Percentiles rank a stretch among this genome's conserved stretches.
Conservation (phyloP, 2,888 invertebrate species). For the Leptinotarsa peninsularis region DNA sequence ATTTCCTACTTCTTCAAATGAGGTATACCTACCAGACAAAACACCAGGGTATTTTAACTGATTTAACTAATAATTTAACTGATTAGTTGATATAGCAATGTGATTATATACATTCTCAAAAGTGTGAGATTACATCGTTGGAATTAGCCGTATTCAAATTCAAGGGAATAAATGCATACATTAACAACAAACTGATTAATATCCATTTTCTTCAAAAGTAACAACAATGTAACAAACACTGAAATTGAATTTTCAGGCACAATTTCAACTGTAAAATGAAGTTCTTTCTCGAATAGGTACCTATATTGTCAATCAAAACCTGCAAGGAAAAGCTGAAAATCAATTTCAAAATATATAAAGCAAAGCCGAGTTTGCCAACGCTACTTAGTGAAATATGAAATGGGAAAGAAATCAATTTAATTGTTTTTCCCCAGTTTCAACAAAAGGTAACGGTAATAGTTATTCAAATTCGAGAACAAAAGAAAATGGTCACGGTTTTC, state of each 20-base stretch:
- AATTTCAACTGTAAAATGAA: no score
- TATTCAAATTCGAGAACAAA: no score
- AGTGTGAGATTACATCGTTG: slow-evolving; percentile 40
- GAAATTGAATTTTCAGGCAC: neutral
- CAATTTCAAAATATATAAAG: no score
- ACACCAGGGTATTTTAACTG: neutral
- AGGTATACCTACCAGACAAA: neutral
- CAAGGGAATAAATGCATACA: slow-evolving; percentile 23
- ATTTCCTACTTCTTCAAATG: neutral
- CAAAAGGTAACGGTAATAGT: no score
- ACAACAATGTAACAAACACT: neutral
- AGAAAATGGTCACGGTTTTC: no score
- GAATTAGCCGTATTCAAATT: slow-evolving; percentile 31
- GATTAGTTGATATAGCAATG: neutral
- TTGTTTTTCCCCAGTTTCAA: no score
- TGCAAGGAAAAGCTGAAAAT: no score
- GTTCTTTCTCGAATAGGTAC: no score
- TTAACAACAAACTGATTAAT: slow-evolving; percentile 25
- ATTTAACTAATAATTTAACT: neutral
- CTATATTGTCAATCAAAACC: no score
- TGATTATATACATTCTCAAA: slow-evolving; percentile 18
- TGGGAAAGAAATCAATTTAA: no score
- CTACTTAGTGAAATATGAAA: no score
- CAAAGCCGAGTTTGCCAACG: no score
- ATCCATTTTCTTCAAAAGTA: slow-evolving; percentile 10